A percentile compares a stretch with the other conserved stretches of the same genome.
Conservation (phyloP, 1,140 invertebrate species). For the Argopecten irradians region DNA sequence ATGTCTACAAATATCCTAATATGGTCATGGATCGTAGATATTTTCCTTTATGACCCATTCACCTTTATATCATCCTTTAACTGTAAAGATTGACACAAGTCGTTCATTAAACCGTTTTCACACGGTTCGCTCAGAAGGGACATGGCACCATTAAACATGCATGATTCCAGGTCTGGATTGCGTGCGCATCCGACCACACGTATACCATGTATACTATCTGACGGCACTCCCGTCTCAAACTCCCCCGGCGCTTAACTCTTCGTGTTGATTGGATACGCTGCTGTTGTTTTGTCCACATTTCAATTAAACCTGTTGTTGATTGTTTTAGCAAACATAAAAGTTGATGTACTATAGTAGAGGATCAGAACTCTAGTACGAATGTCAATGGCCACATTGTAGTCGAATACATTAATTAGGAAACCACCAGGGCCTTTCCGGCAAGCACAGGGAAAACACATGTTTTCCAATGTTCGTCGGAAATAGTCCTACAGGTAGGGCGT, state of each 20-base stretch:
- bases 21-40: neutral
- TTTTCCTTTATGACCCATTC: neutral
- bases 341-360: neutral
- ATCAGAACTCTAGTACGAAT: neutral
- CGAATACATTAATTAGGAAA: no score
- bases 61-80: neutral
- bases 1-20: neutral
- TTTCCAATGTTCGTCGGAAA: no score
- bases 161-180: neutral
- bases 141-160: neutral
- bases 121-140: neutral
- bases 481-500: no score
- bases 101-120: neutral
- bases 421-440: no score
- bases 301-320: slow-evolving; percentile 17
- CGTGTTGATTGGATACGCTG: neutral
- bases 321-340: neutral
- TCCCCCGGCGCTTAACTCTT: neutral
- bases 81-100: neutral
- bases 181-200: neutral
- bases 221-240: neutral
- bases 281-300: neutral
- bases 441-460: no score
- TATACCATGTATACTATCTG: no score
- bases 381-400: no score